A percentile compares a stretch with the other conserved stretches of the same genome.
phyloP scores from a whole-genome alignment of 2,797 vertebrate species.

The Epinephelus awoara region DNA sequence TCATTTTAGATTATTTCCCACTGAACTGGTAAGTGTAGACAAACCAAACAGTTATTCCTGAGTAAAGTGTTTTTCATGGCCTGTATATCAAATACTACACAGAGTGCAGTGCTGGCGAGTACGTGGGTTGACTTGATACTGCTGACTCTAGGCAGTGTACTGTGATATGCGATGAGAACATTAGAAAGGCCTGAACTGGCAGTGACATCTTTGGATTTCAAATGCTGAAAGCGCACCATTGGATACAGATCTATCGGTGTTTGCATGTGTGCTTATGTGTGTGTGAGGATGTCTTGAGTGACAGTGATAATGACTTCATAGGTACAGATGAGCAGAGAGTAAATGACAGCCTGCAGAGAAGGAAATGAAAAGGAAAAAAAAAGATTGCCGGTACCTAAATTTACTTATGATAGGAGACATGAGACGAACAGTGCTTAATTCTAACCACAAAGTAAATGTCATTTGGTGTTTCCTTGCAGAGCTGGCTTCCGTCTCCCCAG shows the following conservation, averaged over 20 bases:
- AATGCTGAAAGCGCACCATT: background rate
- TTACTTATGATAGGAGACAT: conserved; percentile 41
- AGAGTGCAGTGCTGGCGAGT: background rate
- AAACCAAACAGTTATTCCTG: background rate
- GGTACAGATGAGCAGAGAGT: conserved; percentile 39
- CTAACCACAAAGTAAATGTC: conserved; percentile 19
- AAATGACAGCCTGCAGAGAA: conserved; percentile 58
- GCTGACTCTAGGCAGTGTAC: background rate
- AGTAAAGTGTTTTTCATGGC: background rate
- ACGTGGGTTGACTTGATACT: background rate
- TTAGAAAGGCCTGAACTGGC: background rate
- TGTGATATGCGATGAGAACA: background rate
- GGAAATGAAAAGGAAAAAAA: conserved; percentile 48
- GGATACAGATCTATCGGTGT: conserved; percentile 3
- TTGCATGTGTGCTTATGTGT: background rate
- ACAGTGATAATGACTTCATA: conserved; percentile 54
- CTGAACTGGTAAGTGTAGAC: background rate
- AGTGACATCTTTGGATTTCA: background rate
- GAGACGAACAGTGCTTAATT: conserved; percentile 30
- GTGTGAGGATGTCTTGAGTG: background rate
- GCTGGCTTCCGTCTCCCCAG: background rate
- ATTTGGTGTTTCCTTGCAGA: conserved; percentile 19
- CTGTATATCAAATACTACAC: background rate
- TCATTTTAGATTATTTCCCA: background rate
- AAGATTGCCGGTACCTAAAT: conserved; percentile 43